Evolutionary conservation across 2,797 vertebrate species (phyloP), one percentile per base, ranked within the genome.

Genomic region (Phyllotis vaccarum): DNA sequence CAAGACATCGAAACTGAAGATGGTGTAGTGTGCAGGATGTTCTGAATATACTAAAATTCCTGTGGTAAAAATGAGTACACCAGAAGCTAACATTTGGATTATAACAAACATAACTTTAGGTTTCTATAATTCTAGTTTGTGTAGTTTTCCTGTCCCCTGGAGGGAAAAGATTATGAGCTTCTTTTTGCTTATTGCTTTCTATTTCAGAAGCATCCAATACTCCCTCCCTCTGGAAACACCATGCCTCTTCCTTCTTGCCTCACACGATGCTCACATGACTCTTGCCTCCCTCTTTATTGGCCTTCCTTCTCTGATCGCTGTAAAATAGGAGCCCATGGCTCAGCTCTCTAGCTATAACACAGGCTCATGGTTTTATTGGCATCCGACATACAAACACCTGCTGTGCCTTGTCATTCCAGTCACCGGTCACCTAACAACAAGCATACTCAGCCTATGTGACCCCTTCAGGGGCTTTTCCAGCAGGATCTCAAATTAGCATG

Each of bases 251-350:
- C 29, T 40, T 60, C 29, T 52, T 24, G 40, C 19, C 43, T 89
- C 68, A 49, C 0, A 0, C 3, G 12, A 62, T 46, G 31, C 21
- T 68, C 22, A 68, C 0, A 46, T 0, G 0, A 60, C 21, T 34
- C 22, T 46, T 2, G 6, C 80, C 12, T 85, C 60, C 6, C 43
- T 72, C n/a, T 64, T 62, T 31, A 17, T 46, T 52, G 60, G 3
- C 49, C 62, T 86, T 86, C 60, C 31, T 31, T 85, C 49, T 89
- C 43, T 21, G 46, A 64, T 4, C 2, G 17, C 22, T 9, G n/a
- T 16, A 89, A 31, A 31, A 37, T 16, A 40, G 60, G 22, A 80
- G 52, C 16, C 70, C 11, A 0, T 14, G 49, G 12, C 29, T 64
- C n/a, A 17, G 40, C 11, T 43, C 11, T 46, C 54, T 54, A 12